These are phyloP conservation scores for Chelmon rostratus DNA, from an alignment of 2,797 vertebrate genomes.

Conservation along the genomic window DNA sequence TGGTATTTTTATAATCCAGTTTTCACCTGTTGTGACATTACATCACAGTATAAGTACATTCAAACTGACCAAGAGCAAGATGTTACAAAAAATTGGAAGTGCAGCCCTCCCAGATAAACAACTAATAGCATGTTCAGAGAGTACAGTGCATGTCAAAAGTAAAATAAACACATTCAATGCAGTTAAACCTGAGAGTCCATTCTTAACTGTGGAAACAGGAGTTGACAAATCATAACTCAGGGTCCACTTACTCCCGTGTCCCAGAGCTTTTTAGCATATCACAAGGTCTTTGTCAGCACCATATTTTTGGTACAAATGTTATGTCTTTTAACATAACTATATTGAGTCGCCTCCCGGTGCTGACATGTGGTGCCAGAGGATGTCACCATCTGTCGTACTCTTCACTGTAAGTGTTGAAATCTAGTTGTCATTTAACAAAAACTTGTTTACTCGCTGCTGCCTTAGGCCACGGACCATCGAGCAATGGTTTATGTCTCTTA, in stretches of 20 bases:
- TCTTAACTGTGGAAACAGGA: background rate
- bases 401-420: background rate
- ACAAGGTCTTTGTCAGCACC: background rate
- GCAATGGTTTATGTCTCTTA: no score
- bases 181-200: background rate
- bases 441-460: background rate
- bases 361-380: background rate
- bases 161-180: background rate
- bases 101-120: background rate
- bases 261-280: background rate
- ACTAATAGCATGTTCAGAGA: background rate
- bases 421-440: background rate
- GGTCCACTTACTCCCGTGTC: no score
- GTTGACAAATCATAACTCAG: background rate
- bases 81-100: background rate
- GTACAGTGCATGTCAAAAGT: background rate
- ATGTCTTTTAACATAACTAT: no score
- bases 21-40: no score
- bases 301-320: background rate
- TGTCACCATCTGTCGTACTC: background rate
- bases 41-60: no score
- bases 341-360: no score
- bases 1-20: background rate
- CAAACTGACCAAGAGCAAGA: background rate
- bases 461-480: no score